A percentile compares a stretch with the other conserved stretches of the same genome.
These are phyloP conservation scores for Aselliscus stoliczkanus DNA, from an alignment of 2,797 vertebrate species.

Conservation along the genomic window DNA sequence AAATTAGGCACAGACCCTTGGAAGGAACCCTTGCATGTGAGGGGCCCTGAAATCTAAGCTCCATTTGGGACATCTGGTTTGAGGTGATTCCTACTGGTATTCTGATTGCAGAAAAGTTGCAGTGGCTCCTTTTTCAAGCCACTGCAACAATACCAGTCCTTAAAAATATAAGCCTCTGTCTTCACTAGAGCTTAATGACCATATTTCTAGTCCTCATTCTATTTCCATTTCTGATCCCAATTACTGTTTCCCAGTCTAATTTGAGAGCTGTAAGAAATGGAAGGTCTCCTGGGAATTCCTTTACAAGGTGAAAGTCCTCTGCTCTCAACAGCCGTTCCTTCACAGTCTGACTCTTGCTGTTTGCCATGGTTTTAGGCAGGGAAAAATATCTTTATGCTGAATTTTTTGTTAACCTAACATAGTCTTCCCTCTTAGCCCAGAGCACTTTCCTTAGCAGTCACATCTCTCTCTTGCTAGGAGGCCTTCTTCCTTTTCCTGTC, in stretches of 20 bases:
- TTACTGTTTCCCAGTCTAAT: not conserved
- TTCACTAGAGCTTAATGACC: not conserved
- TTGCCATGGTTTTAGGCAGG: not conserved
- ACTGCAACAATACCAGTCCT: not conserved
- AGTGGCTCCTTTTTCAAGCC: not conserved
- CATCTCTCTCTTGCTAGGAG: not conserved
- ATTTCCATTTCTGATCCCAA: slow-evolving; percentile 19
- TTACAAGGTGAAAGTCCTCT: not conserved
- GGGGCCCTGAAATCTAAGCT: not conserved
- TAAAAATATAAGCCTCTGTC: not conserved
- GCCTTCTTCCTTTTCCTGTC: not conserved
- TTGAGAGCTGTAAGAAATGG: not conserved
- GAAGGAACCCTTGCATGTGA: not conserved
- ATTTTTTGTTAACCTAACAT: not conserved
- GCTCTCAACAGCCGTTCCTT: not conserved
- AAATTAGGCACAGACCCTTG: not conserved
- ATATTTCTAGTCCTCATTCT: not conserved
- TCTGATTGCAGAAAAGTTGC: not conserved
- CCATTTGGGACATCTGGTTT: not conserved
- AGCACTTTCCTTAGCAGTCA: not conserved
- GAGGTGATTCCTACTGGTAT: not conserved
- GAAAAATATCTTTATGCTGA: not conserved
- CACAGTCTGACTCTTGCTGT: not conserved
- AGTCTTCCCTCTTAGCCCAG: not conserved
- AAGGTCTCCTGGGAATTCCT: not conserved